A percentile compares a stretch with the other conserved stretches of the same genome.
These are phyloP conservation scores for Lepidonotus clava DNA, from an alignment of 2,888 invertebrate genomes.

Conservation along the genomic window DNA sequence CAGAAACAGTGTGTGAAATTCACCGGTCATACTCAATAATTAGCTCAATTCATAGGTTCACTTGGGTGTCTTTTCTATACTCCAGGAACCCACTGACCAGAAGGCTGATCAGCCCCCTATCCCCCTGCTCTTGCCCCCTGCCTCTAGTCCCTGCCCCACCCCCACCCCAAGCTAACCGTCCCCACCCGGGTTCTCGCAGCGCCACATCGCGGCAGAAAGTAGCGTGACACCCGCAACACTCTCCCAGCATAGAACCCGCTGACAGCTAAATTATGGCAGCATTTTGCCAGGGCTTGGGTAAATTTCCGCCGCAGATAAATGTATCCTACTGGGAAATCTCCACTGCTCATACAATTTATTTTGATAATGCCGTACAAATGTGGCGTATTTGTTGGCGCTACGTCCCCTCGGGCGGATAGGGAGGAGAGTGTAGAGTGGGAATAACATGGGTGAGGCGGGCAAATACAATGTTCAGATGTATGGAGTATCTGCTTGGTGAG, in stretches of 20 bases:
- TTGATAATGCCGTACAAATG: slow-evolving; percentile 55
- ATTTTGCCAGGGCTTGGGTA: slow-evolving; percentile 51
- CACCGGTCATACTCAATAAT: too few relatives aligned
- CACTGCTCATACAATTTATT: slow-evolving; percentile 53
- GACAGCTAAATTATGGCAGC: slow-evolving; percentile 55
- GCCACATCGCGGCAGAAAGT: neutral
- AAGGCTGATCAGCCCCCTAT: neutral
- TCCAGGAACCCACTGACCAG: too few relatives aligned
- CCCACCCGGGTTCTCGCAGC: neutral
- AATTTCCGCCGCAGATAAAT: slow-evolving; percentile 52
- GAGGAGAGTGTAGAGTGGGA: slow-evolving; percentile 8
- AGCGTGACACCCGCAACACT: slow-evolving; percentile 10
- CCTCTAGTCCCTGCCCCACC: neutral
- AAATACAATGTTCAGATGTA: neutral
- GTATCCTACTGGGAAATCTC: slow-evolving; percentile 52
- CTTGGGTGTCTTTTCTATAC: too few relatives aligned
- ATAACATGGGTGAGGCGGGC: neutral
- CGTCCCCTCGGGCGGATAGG: slow-evolving; percentile 30
- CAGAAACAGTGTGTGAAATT: too few relatives aligned
- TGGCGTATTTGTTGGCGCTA: slow-evolving; percentile 40
- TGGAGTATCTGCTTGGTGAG: neutral
- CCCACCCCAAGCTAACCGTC: neutral
- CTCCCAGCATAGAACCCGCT: neutral
- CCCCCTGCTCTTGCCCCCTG: neutral
- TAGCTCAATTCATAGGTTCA: too few relatives aligned